phyloP scores from a whole-genome alignment of 1,140 invertebrate species.

The Campoletis sonorensis region DNA sequence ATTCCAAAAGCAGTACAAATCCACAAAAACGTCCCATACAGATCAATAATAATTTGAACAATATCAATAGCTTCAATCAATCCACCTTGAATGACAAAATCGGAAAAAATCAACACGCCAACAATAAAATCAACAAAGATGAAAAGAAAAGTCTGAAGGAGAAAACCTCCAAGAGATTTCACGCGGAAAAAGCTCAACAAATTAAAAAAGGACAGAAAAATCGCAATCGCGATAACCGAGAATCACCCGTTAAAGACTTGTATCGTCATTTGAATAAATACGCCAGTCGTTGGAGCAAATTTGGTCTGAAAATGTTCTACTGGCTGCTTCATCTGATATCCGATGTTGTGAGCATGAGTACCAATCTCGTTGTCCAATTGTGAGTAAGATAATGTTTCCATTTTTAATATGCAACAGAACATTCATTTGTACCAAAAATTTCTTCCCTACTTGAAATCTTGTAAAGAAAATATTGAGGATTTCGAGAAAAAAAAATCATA shows the following conservation, averaged over 20 bases:
- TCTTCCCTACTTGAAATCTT: too few relatives aligned
- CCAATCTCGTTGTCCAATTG: conserved; percentile 85
- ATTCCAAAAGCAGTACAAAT: conserved; percentile 59
- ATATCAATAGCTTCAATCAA: conserved; percentile 68
- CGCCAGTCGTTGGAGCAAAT: conserved; percentile 82
- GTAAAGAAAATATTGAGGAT: too few relatives aligned
- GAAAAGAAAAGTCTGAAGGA: conserved; percentile 75
- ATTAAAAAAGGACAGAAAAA: conserved; percentile 70
- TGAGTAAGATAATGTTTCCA: conserved; percentile 80
- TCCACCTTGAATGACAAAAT: conserved; percentile 65
- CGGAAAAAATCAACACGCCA: conserved; percentile 76
- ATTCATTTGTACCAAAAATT: too few relatives aligned
- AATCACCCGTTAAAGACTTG: conserved; percentile 72
- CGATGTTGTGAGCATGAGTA: conserved; percentile 86
- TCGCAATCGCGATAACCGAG: conserved; percentile 69
- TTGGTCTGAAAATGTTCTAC: conserved; percentile 81
- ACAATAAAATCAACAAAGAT: conserved; percentile 72
- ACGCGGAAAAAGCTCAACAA: conserved; percentile 73
- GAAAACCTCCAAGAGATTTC: conserved; percentile 70
- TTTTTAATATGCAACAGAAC: too few relatives aligned
- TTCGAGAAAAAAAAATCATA: too few relatives aligned
- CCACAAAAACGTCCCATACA: conserved; percentile 70
- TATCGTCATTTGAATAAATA: conserved; percentile 77
- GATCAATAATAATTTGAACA: conserved; percentile 74
- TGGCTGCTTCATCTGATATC: conserved; percentile 88